These are phyloP conservation scores for Oryzias sinensis DNA, from an alignment of 2,797 vertebrate species.

Conservation along the genomic window DNA sequence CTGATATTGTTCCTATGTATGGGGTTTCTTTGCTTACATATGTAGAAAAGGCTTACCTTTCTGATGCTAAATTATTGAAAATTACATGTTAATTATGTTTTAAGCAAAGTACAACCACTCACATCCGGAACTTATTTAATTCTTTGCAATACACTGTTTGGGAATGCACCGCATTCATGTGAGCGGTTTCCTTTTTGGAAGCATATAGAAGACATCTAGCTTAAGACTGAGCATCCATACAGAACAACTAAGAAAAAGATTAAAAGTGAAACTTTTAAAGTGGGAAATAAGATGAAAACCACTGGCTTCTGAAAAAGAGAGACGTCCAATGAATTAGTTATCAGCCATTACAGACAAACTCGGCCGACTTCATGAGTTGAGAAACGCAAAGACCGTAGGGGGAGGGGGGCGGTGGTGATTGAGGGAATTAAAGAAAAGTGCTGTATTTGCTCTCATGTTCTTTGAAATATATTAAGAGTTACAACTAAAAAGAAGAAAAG, in stretches of 20 bases:
- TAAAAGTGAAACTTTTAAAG: slow-evolving; percentile 70
- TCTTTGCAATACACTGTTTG: slow-evolving; percentile 25
- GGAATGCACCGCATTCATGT: slow-evolving; percentile 42
- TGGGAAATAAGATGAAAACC: slow-evolving; percentile 69
- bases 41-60: slow-evolving; percentile 39
- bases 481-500: slow-evolving; percentile 51
- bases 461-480: slow-evolving; percentile 60
- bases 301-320: slow-evolving; percentile 59
- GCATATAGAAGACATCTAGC: slow-evolving; percentile 45
- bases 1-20: slow-evolving; percentile 60
- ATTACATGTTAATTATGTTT: slow-evolving; percentile 58
- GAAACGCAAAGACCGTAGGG: slow-evolving; percentile 49
- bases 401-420: background rate
- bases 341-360: slow-evolving; percentile 75
- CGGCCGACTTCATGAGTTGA: slow-evolving; percentile 60
- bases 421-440: slow-evolving; percentile 42
- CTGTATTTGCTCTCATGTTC: slow-evolving; percentile 43
- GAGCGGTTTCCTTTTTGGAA: slow-evolving; percentile 47
- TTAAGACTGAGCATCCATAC: slow-evolving; percentile 48
- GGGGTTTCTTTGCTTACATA: slow-evolving; percentile 31
- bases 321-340: slow-evolving; percentile 73
- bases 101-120: slow-evolving; percentile 44
- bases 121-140: slow-evolving; percentile 18
- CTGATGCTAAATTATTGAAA: slow-evolving; percentile 46
- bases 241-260: slow-evolving; percentile 57